Evolutionary conservation across 2,888 invertebrate species (phyloP).

Genomic region (Eupithecia subfuscata): DNA sequence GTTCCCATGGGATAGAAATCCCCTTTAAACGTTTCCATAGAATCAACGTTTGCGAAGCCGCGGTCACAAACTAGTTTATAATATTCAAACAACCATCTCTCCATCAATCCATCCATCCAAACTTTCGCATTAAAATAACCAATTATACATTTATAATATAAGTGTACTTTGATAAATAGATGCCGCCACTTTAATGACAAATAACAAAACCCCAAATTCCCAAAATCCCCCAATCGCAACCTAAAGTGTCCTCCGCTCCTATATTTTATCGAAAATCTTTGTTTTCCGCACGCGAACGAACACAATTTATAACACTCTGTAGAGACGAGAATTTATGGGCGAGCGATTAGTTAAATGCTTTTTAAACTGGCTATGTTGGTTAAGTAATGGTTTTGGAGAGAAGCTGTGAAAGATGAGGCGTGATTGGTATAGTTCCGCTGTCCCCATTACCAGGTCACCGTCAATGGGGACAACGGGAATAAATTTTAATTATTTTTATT

Average conservation of each 20-base stretch:
- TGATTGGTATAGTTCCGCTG: neutral
- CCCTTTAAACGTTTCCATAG: too few species aligned
- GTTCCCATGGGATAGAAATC: too few species aligned
- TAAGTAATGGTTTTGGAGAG: constrained; percentile 51
- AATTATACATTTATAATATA: too few species aligned
- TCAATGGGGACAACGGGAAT: too few species aligned
- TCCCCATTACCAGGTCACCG: too few species aligned
- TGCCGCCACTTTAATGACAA: neutral
- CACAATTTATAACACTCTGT: constrained; percentile 53
- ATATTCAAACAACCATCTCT: too few species aligned
- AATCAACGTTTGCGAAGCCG: too few species aligned
- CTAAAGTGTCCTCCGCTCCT: constrained; percentile 13
- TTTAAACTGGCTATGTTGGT: constrained; percentile 59
- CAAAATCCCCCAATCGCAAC: neutral
- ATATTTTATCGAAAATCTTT: constrained; percentile 31
- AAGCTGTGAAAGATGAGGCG: constrained; percentile 17
- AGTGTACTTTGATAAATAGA: too few species aligned
- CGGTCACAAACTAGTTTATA: too few species aligned
- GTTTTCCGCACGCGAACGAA: constrained; percentile 35
- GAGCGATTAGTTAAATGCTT: constrained; percentile 66
- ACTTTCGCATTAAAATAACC: too few species aligned
- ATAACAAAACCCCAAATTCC: neutral
- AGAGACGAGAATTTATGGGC: constrained; percentile 57
- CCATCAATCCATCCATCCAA: too few species aligned
- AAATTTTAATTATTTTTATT: too few species aligned